These are phyloP conservation scores for Apeltes quadracus DNA, from an alignment of 2,113 vertebrate species.

Conservation along the genomic window DNA sequence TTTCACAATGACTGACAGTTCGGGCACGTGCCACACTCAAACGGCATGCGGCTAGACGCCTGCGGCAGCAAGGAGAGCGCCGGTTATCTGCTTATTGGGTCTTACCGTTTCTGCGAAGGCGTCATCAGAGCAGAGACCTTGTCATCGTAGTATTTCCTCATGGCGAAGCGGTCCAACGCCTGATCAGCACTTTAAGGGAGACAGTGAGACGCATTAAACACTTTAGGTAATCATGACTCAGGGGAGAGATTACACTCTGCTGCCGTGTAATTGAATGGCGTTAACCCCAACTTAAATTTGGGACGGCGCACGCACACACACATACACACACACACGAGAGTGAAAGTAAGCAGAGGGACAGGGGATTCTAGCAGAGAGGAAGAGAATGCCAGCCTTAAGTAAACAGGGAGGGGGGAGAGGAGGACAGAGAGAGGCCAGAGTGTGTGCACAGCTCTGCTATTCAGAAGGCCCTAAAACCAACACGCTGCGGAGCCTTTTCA, in stretches of 20 bases:
- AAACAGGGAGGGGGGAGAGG: constrained; percentile 70
- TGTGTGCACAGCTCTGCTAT: constrained; percentile 75
- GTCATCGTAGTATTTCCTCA: constrained; percentile 98
- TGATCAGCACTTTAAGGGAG: constrained; percentile 90
- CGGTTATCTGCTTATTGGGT: no score
- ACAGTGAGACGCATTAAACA: constrained; percentile 53
- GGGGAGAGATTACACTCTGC: constrained; percentile 48
- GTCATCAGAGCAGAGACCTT: constrained; percentile 96
- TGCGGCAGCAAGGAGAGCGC: not conserved
- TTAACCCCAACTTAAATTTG: constrained; percentile 56
- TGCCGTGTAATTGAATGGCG: constrained; percentile 55
- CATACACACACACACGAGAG: constrained; percentile 39
- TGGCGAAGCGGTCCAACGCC: constrained; percentile 95
- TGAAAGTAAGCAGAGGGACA: constrained; percentile 73
- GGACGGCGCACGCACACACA: constrained; percentile 29
- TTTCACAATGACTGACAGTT: no score
- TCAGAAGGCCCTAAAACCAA: constrained; percentile 76
- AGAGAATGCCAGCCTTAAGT: constrained; percentile 76
- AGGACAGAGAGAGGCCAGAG: constrained; percentile 68
- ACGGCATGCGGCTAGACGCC: constrained; percentile 11
- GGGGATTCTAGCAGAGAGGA: constrained; percentile 77
- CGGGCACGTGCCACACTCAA: no score
- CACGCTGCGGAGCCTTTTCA: constrained; percentile 68
- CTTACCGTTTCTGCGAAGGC: constrained; percentile 96
- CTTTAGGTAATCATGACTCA: constrained; percentile 64